Evolutionary conservation across 1,140 invertebrate genomes (phyloP).

Genomic region (Brachionus manjavacas): DNA sequence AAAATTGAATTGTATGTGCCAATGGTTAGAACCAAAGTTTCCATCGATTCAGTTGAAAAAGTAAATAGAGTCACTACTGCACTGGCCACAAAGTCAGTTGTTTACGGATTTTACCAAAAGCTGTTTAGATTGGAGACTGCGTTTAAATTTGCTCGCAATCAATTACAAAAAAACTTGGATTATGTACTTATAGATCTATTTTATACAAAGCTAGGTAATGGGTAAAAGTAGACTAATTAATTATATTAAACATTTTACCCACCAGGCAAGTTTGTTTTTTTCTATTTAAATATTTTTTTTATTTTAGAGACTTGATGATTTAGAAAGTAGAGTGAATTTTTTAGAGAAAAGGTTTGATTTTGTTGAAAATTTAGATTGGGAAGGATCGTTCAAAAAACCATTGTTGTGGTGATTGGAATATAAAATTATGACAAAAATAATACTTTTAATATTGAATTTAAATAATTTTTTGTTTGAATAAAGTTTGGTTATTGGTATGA

Average conservation of each 20-base stretch:
- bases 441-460: neutral
- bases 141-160: neutral
- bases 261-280: neutral
- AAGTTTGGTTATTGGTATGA: too few species aligned
- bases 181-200: neutral
- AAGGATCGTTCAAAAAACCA: conserved; percentile 11
- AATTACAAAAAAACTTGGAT: neutral
- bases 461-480: too few species aligned
- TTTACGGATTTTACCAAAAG: neutral
- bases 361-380: neutral
- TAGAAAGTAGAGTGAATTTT: neutral
- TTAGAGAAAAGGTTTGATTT: conserved; percentile 10
- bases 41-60: neutral
- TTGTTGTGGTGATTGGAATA: neutral
- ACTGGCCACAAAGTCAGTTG: neutral
- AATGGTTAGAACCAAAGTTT: neutral
- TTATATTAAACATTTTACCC: neutral
- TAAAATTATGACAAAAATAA: neutral
- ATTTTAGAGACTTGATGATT: conserved; percentile 7
- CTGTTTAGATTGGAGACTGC: neutral
- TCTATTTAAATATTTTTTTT: neutral
- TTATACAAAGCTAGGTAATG: neutral
- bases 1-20: conserved; percentile 5
- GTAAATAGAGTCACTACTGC: neutral
- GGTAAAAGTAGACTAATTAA: neutral